Conservation (phyloP, 2,797 vertebrate species). For the Pseudochirops cupreus region DNA sequence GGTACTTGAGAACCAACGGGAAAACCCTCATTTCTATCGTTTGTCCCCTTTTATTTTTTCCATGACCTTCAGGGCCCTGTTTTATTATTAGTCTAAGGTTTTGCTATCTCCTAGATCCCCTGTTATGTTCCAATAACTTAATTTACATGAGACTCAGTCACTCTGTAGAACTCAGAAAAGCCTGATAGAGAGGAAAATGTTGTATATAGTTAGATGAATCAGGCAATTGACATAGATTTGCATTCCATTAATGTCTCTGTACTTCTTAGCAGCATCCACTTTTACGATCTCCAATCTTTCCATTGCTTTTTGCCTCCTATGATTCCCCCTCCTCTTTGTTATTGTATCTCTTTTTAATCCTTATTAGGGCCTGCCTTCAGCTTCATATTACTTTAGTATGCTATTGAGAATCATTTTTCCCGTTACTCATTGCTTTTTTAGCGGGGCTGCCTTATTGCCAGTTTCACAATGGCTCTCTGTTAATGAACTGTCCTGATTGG, state of each 20-base stretch:
- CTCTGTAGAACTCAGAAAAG: not conserved
- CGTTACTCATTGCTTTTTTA: slow-evolving; percentile 19
- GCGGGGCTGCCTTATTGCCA: not conserved
- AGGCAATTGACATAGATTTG: not conserved
- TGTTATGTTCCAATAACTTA: slow-evolving; percentile 7
- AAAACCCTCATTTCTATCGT: not conserved
- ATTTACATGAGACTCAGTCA: slow-evolving; percentile 35
- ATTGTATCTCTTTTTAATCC: not conserved
- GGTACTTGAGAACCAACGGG: not conserved
- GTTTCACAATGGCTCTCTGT: not conserved
- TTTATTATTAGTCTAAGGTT: slow-evolving; percentile 51
- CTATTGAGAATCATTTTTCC: not conserved
- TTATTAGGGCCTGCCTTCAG: not conserved
- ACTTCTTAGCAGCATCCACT: slow-evolving; percentile 5
- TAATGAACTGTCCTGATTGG: not conserved
- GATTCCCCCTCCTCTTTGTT: not conserved
- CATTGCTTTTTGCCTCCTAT: not conserved
- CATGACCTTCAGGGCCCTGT: slow-evolving; percentile 43
- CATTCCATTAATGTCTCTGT: not conserved
- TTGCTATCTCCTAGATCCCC: slow-evolving; percentile 34
- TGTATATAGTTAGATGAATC: not conserved
- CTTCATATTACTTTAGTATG: not conserved
- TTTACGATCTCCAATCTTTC: not conserved
- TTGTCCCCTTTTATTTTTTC: not conserved
- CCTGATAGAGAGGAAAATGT: not conserved